Base-by-base conservation (phyloP, 35 echinoderm and acorn worm genomes). In the Chiridota heheva region DNA sequence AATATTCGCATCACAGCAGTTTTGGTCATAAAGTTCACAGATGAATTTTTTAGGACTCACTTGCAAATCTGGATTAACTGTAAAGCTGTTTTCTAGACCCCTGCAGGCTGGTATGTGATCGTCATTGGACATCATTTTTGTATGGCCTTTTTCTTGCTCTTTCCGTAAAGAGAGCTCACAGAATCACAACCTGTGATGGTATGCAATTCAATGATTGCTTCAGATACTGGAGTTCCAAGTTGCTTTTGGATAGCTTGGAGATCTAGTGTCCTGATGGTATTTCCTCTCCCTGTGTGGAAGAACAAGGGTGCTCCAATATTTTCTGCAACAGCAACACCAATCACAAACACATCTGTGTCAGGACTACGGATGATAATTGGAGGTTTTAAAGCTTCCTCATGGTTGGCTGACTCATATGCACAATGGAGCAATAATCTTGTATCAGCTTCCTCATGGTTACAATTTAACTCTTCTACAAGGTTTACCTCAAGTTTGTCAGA, bases 261-360 rank as follows among this genome's bases (percentile, higher is more conserved):
- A 61, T 81, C 20, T 12, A 92, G 7, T 16, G 90, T 92, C 2
- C 90, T 47, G 6, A 49, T 42, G 4, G 74, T 66, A 38, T 92
- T 77, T 62, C 77, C 82, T 82, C 35, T 72, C 55, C 84, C 90
- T 48, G 90, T 92, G 26, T 83, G 90, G 57, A 92, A 92, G 58
- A 82, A 76, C 31, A 92, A 24, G 3, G 73, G 27, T 36, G 83
- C 67, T 35, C 15, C 43, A n/a, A 68, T 8, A 7, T 56, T 45
- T 34, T 48, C 20, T 25, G 69, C 41, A 7, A 76, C 10, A 47
- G 76, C 36, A 17, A 63, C 40, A 10, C 76, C 63, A 18, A 82
- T 60, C 4, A 90, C 36, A 56, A 90, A 90, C 0, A 90, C 87
- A 90, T 90, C 89, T 62, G 89, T 91, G 47, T 91, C 82, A n/a